Evolutionary conservation across 2,888 invertebrate species (phyloP).

Genomic region (Brenthis ino): DNA sequence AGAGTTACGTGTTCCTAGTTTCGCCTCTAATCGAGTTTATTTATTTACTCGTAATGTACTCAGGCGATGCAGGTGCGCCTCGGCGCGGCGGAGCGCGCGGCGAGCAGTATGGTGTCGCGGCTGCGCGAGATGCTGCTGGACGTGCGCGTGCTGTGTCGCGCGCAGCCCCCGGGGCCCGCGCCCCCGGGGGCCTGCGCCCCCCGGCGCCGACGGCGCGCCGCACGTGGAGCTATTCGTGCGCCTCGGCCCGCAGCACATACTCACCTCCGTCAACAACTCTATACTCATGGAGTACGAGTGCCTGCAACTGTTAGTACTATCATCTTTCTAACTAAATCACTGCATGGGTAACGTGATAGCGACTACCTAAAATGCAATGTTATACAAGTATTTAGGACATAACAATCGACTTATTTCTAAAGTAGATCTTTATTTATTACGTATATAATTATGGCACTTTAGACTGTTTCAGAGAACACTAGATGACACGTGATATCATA

Average conservation of each 20-base stretch:
- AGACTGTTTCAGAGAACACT: no score
- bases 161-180: slow-evolving; percentile 50
- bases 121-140: slow-evolving; percentile 82
- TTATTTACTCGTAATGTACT: no score
- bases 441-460: no score
- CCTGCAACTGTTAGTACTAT: slow-evolving; percentile 64
- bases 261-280: slow-evolving; percentile 87
- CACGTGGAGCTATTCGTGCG: slow-evolving; percentile 87
- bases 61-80: slow-evolving; percentile 83
- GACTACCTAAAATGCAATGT: no score
- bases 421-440: no score
- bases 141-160: slow-evolving; percentile 72
- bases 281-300: slow-evolving; percentile 84
- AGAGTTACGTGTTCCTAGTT: no score
- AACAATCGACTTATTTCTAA: no score
- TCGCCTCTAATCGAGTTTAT: no score
- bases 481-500: no score
- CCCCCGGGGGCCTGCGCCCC: slow-evolving; percentile 52
- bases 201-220: slow-evolving; percentile 67
- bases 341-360: no score
- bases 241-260: slow-evolving; percentile 82
- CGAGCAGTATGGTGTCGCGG: slow-evolving; percentile 76
- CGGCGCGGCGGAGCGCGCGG: slow-evolving; percentile 81
- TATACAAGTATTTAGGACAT: no score
- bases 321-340: neutral